These are phyloP conservation scores for Dysmachus trigonus DNA, from an alignment of 2,888 invertebrate species.

Conservation along the genomic window DNA sequence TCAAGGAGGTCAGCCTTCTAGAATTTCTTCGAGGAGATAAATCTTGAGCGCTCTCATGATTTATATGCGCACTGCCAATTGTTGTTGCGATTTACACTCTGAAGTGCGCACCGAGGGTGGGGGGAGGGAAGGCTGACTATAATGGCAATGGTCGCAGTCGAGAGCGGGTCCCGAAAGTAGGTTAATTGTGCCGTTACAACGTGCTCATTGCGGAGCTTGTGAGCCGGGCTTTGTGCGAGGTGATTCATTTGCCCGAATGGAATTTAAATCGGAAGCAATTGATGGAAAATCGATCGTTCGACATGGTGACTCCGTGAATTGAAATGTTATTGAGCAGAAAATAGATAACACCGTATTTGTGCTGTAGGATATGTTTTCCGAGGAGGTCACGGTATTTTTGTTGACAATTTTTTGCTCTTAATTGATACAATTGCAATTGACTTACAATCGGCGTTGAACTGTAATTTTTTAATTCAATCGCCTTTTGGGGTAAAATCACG, in stretches of 20 bases:
- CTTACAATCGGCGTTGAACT: neutral
- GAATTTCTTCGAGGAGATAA: slow-evolving; percentile 2
- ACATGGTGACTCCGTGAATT: neutral
- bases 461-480: neutral
- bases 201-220: neutral
- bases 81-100: neutral
- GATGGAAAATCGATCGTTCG: neutral
- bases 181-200: neutral
- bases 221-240: neutral
- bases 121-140: neutral
- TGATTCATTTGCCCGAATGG: neutral
- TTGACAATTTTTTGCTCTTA: neutral
- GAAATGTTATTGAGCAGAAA: neutral
- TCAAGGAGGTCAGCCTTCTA: slow-evolving; percentile 22
- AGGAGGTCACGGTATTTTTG: neutral
- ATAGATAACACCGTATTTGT: neutral
- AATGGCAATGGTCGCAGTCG: neutral
- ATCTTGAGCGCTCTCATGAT: neutral
- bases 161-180: neutral
- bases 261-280: slow-evolving; percentile 3
- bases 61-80: neutral
- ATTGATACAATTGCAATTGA: neutral
- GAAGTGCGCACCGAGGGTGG: neutral
- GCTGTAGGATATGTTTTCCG: neutral
- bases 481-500: too few relatives aligned